Evolutionary conservation across 2,888 invertebrate genomes (phyloP).

Genomic region (Epinotia bilunana): DNA sequence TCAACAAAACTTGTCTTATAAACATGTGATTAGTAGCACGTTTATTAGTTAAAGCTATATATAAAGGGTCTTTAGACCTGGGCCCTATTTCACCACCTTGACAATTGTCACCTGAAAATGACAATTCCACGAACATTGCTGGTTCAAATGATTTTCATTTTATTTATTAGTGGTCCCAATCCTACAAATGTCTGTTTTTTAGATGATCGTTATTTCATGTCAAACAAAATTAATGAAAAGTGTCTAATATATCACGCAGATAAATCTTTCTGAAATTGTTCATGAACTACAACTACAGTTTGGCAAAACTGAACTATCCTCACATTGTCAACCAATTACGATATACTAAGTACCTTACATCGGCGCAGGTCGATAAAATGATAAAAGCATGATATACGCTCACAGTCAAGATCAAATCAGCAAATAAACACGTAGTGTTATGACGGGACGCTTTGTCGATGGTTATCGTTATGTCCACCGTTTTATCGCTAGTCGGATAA

Average conservation of each 20-base stretch:
- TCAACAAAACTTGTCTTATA: no score
- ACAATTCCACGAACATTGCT: no score
- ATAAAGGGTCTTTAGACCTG: no score
- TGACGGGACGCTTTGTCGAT: conserved; percentile 42
- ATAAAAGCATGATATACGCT: conserved; percentile 39
- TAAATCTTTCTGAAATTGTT: background rate
- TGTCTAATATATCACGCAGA: no score
- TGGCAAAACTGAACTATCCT: conserved; percentile 7
- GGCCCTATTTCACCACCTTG: no score
- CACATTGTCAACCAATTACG: conserved; percentile 34
- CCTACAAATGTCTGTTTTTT: no score
- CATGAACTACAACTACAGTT: background rate
- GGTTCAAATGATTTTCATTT: no score
- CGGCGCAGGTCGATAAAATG: conserved; percentile 34
- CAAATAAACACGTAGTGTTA: conserved; percentile 43
- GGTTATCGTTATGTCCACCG: conserved; percentile 37
- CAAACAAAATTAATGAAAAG: no score
- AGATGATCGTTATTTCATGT: no score
- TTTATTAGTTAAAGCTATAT: no score
- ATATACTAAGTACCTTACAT: conserved; percentile 34
- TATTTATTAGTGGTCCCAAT: background rate
- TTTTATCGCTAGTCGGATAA: conserved; percentile 44
- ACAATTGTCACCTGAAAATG: no score
- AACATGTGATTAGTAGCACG: no score
- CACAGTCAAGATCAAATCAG: conserved; percentile 38